Evolutionary conservation across 2,113 vertebrate genomes (phyloP), one percentile per base, ranked within the genome.

Genomic region (Microcebus griseorufus): DNA sequence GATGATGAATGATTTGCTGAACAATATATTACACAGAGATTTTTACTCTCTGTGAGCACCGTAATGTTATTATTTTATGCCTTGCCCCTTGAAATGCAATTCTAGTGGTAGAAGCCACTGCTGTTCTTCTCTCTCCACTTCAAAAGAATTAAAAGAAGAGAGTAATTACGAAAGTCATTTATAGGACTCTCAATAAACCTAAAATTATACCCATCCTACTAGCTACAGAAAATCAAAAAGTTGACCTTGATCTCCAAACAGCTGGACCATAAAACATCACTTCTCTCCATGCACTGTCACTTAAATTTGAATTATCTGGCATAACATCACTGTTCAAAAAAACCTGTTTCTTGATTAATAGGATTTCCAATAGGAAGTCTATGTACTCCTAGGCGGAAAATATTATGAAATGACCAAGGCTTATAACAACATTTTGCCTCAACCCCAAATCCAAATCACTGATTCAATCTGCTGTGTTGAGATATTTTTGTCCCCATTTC

Each of bases 1-100:
- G 84, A 93, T 95, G 96, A 97, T 90, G 95, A 98, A 96, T 95
- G 96, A 97, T 97, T 90, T 90, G 70, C 94, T 85, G 90, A 96
- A 95, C 92, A 93, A 90, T 92, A 89, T 81, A 93, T 90, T 95
- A 93, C 83, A 92, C 73, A 58, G 87, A 95, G 75, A 95, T 64
- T 96, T 95, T 92, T 80, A 80, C 96, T 97, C 70, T 95, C 92
- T 17, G 6, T 79, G 87, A 95, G 51, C 34, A 81, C 92, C 64
- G 11, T 95, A 72, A 96, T 82, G 76, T 67, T 81, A 87, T 97
- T 92, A 84, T 87, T 96, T 92, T 94, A 93, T 45, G 60, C 65
- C 3, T 0, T 58, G 60, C 55, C 76, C 90, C 69, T 67, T 96
- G 75, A 95, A 97, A 95, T 81, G 60, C 69, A 85, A 60, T 84